Evolutionary conservation across 2,797 vertebrate genomes (phyloP).

Genomic region (Enteromius trimaculatus): DNA sequence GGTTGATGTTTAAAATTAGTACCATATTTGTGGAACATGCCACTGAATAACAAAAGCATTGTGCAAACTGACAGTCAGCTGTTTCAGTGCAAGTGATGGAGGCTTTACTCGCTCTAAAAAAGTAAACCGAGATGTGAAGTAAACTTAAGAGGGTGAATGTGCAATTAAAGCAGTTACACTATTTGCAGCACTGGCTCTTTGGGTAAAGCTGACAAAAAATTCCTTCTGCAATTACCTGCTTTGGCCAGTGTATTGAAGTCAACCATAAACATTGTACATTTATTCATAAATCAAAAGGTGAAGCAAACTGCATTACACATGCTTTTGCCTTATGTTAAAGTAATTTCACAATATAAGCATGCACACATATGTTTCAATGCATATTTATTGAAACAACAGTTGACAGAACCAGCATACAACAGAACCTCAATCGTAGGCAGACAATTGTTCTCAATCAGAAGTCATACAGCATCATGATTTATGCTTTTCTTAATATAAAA

Average conservation of each 20-base stretch:
- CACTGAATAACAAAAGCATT: no score
- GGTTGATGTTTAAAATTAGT: no score
- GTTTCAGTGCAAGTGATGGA: not conserved
- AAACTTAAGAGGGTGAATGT: not conserved
- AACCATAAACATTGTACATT: not conserved
- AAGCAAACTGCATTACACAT: not conserved
- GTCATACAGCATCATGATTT: constrained; percentile 81
- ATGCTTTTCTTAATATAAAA: constrained; percentile 74
- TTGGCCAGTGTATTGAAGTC: not conserved
- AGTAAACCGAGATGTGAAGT: no score
- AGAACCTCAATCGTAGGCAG: constrained; percentile 83
- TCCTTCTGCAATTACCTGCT: not conserved
- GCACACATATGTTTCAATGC: constrained; percentile 39
- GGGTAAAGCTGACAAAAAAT: not conserved
- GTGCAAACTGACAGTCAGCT: no score
- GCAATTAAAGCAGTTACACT: not conserved
- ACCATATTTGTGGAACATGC: no score
- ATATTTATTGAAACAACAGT: constrained; percentile 81
- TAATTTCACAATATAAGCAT: not conserved
- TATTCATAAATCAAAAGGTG: not conserved
- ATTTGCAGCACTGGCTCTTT: not conserved
- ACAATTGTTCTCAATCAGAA: constrained; percentile 77
- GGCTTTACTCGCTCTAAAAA: not conserved
- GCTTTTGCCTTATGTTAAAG: not conserved
- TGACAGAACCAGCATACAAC: constrained; percentile 81